Base-by-base conservation (phyloP, 2,888 invertebrate species). In the Hoplodrina ambigua region DNA sequence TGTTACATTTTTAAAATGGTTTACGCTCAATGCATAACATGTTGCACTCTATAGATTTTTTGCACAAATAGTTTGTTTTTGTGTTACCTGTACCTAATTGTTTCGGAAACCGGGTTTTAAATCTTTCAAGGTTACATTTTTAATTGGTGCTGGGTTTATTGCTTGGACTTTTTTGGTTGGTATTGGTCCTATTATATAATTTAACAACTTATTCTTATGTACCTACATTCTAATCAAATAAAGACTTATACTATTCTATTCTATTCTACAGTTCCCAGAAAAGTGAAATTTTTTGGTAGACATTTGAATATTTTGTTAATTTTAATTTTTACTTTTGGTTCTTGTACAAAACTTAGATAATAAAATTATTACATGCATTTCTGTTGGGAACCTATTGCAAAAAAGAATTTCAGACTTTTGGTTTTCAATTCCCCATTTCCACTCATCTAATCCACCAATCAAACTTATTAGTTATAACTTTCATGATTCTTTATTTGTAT, bases 1-100 rank as follows among this genome's bases (percentile, higher is more conserved):
- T 64, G 67, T 67, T 77, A 65, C 69, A 78, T 78, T 81, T 80
- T 81, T 70, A 70, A 80, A 80, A 58, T 65, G 61, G 44, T 57
- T 77, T 73, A 58, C 54, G 25, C 54, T 59, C 64, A 61, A 67
- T 66, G 54, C 54, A 63, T 69, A 60, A 66, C 52, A 56, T 50
- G 53, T 37, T 62, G 53, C 53, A 61, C 54, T 44, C 50, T 37
- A 52, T 30, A 55, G 10, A 4, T 33, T 57, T 66, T 57, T 54
- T 53, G n/a, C 19, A n/a, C 13, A 46, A 46, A 13, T 60, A 19
- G 57, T 25, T 4, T 11, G 13, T 59, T 59, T n/a, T 20, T 11
- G 0, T 30, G 4, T 62, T 56, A 61, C 33, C 11, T 19, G 33
- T 13, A n/a, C n/a, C n/a, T n/a, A 41, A 41, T 3, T 41, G 3